Evolutionary conservation across 2,113 vertebrate species (phyloP), one percentile per base, ranked within the genome.

Genomic region (Copsychus sechellarum): DNA sequence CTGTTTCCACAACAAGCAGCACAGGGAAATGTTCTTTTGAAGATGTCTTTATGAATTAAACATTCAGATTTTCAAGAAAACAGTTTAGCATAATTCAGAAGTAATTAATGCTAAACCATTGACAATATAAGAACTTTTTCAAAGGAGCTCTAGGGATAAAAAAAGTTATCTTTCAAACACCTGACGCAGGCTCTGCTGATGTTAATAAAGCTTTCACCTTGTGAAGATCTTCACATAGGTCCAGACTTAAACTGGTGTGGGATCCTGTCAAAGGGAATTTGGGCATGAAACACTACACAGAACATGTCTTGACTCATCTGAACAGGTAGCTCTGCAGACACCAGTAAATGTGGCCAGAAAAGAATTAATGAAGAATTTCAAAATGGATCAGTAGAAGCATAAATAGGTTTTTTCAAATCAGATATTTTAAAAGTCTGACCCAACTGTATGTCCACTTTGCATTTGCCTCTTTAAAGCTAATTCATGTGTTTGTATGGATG

Each of bases 1-100:
- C 76, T 91, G 56, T 57, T 94, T 78, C 77, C 65, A 81, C 34
- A 84, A 70, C 40, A 76, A 80, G 61, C 36, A 79, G 61, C 70
- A 51, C 36, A 53, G 40, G n/a, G 50, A 60, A 48, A 86, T 21
- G 31, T 19, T 80, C 80, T 82, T 93, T 57, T 57, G 71, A 72
- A 81, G 81, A 50, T 17, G 15, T 18, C 67, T 81, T 74, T 66
- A 83, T 89, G 69, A 94, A 94, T 96, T 95, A 84, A 94, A 89
- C 69, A 78, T 92, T 50, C 17, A 3, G 47, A 78, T 67, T 87
- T 86, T 84, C 22, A 87, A 60, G 92, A 92, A 94, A 95, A 84
- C 60, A 83, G 84, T 83, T 94, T 62, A 88, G 67, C 83, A 81
- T 94, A 81, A 89, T 62, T 84, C 71, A 54, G 43, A 89, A 78